Conservation (phyloP, 2,113 vertebrate genomes). For the Trogon surrucura region DNA sequence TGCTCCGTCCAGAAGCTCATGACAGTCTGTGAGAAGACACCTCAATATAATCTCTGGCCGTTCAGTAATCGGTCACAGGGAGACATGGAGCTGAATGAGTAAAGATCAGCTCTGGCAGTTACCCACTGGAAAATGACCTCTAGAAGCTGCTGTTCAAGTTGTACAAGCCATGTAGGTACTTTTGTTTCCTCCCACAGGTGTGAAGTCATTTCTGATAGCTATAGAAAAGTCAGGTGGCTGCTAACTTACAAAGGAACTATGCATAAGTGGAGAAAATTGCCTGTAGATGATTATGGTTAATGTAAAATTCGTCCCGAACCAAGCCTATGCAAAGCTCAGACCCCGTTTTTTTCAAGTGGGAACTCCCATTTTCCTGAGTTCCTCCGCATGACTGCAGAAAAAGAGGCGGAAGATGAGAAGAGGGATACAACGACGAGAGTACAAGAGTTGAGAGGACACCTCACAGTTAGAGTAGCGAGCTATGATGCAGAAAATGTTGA, state of each 20-base stretch:
- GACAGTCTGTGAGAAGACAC: not conserved
- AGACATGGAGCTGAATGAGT: not conserved
- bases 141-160: not conserved
- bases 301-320: not conserved
- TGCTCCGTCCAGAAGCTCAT: not conserved
- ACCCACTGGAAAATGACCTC: not conserved
- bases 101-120: not conserved
- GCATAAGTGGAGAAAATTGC: not conserved
- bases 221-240: not conserved
- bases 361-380: not conserved
- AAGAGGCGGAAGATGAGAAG: not conserved
- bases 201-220: not conserved
- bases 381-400: not conserved
- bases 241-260: not conserved
- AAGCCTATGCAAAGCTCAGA: not conserved
- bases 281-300: not conserved
- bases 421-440: not conserved
- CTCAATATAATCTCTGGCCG: not conserved
- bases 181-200: not conserved
- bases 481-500: not conserved
- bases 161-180: not conserved
- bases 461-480: not conserved
- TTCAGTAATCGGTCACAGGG: not conserved
- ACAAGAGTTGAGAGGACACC: not conserved
- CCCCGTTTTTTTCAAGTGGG: not conserved